Percentiles rank a stretch among this genome's conserved stretches.
phyloP scores from a whole-genome alignment of 2,113 vertebrate genomes.

The Oreotrochilus melanogaster region DNA sequence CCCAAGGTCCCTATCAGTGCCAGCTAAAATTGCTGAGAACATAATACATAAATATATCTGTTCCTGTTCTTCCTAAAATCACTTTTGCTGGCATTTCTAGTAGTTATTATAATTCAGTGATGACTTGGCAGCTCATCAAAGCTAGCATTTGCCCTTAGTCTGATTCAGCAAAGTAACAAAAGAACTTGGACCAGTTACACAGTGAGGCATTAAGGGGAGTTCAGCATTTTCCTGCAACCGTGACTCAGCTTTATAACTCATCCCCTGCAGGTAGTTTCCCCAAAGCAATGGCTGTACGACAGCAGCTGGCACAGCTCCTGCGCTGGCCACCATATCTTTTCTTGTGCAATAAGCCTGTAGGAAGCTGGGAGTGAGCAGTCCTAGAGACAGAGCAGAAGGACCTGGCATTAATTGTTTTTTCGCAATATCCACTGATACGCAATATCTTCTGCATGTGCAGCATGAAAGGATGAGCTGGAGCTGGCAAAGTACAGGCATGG shows the following conservation, averaged over 20 bases:
- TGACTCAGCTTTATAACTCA: constrained; percentile 29
- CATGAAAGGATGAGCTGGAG: background rate
- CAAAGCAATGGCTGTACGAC: background rate
- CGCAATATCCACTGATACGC: background rate
- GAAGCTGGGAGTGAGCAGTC: background rate
- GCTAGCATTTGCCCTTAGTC: constrained; percentile 4
- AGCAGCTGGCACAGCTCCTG: background rate
- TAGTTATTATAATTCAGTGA: constrained; percentile 14
- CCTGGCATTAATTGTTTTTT: background rate
- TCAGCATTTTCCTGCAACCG: background rate
- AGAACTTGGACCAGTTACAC: background rate
- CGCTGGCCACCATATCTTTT: background rate
- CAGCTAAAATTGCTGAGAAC: constrained; percentile 8
- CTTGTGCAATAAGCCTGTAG: background rate
- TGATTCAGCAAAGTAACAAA: constrained; percentile 27
- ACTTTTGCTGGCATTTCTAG: constrained; percentile 9
- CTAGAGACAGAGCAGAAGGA: background rate
- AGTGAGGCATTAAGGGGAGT: background rate
- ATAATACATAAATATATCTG: background rate
- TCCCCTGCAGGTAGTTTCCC: background rate
- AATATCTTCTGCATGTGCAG: background rate
- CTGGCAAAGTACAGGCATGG: background rate
- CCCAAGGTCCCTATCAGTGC: background rate
- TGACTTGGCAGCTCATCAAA: constrained; percentile 33
- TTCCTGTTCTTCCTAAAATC: constrained; percentile 1